Base-by-base conservation (phyloP, 37 sponge, comb jelly and placozoan genomes). In the Eunapius fragilis region DNA sequence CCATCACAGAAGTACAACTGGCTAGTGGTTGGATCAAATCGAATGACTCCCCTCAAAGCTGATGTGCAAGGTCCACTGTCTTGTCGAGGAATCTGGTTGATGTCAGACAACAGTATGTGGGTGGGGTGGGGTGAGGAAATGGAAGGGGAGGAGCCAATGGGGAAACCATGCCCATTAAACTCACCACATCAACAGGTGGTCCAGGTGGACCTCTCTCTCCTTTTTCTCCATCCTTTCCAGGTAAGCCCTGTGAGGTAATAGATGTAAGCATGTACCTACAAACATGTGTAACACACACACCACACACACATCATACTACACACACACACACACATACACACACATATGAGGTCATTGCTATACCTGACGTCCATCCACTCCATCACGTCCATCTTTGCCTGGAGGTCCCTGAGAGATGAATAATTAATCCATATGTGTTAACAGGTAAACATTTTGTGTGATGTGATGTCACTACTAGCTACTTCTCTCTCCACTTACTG, bases 1-100 rank as follows among this genome's bases (percentile, higher is more conserved):
- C 82, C 88, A 82, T 87, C 70, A 35, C 88, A 81, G 88, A 81
- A 81, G 68, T 87, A 81, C 45, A 87, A 77, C 47, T 34, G 68
- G 24, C 45, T 24, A 6, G 28, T 27, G 70, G 2, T 25, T 5
- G 82, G 69, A 31, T 81, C 82, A 81, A 87, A 81, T n/a, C 82
- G 36, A 68, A 87, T 70, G 49, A 70, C 72, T 0, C 86, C 86
- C 35, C 78, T 78, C 13, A 85, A 47, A 7, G 32, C 79, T 1
- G 5, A 23, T 38, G 48, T 71, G 47, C 86, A 85, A 3, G 72
- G 71, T 45, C 70, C 78, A 77, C 86, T 85, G 17, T 26, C 70
- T 69, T 38, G 24, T 3, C 31, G 35, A 2, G 82, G 71, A 22
- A 81, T 69, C 82, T 74, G 69, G n/a, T 30, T 3, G 3, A 6